Percentiles rank a stretch among this genome's conserved stretches.
Conservation (phyloP, 2,888 invertebrate species). For the Leucoma salicis region DNA sequence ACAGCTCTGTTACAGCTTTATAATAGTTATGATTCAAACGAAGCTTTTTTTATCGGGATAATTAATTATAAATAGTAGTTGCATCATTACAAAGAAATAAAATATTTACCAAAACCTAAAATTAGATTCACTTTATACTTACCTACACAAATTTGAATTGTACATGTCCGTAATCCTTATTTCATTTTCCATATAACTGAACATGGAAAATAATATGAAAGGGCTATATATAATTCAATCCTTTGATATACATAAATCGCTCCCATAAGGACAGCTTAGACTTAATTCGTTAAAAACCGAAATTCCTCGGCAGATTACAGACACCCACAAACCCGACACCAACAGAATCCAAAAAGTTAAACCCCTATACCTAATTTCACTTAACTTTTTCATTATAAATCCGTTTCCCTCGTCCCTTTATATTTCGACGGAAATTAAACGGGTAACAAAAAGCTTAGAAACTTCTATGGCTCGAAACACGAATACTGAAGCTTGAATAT, state of each 20-base stretch:
- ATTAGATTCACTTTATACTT: background rate
- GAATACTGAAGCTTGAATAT: background rate
- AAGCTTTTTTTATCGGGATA: too few species aligned
- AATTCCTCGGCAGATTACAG: slow-evolving; percentile 7
- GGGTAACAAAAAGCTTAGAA: slow-evolving; percentile 25
- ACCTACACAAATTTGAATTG: too few species aligned
- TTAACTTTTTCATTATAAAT: slow-evolving; percentile 35
- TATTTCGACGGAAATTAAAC: slow-evolving; percentile 34
- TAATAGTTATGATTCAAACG: too few species aligned
- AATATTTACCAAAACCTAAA: background rate
- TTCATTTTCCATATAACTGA: background rate
- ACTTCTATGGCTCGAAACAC: slow-evolving; percentile 28
- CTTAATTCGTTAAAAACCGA: slow-evolving; percentile 2
- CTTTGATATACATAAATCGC: background rate
- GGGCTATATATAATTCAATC: background rate
- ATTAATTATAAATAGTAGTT: too few species aligned
- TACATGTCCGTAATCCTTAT: background rate
- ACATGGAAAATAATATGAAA: background rate
- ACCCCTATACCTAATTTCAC: slow-evolving; percentile 29
- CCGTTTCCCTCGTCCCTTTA: slow-evolving; percentile 25
- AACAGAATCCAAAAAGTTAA: slow-evolving; percentile 23
- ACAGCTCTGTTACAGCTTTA: too few species aligned
- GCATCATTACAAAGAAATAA: too few species aligned
- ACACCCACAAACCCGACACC: slow-evolving; percentile 15
- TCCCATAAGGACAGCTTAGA: background rate